Base-by-base conservation (phyloP, 2,888 invertebrate genomes). In the Calephelis perditalis region DNA sequence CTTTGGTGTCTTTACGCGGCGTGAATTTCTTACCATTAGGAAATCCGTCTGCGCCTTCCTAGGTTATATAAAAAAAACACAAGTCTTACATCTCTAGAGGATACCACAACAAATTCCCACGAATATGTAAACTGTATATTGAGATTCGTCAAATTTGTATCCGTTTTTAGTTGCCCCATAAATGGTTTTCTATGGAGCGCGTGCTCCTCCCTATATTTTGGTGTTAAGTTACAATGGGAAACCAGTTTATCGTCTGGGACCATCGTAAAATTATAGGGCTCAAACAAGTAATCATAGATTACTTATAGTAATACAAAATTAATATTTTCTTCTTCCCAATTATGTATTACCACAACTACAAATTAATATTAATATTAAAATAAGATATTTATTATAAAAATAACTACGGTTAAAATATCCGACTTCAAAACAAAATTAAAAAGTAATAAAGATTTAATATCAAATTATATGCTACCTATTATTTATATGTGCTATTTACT, bases 171-270 rank as follows among this genome's bases (percentile, higher is more conserved):
- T 72, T 66, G 69, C 72, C 73, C 74, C 68, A 67, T 61, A 70
- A 72, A 73, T 75, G 59, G 61, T 40, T 70, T 69, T 68, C 66
- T 64, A 64, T 60, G 61, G 56, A 68, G 61, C 81, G 67, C 68
- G 70, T 66, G 67, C 58, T 66, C 66, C 61, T 62, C 68, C 70
- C 69, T 66, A 67, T 69, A 59, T 65, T 61, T 61, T 45, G 65
- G 80, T 85, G 73, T 88, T 80, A 70, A 71, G 75, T 88, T 86
- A 78, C 87, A 75, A 77, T 88, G 87, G 84, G 88, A 87, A 86
- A 81, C 78, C 70, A 61, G 65, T 63, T 40, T 68, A 70, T 76
- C 69, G 71, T 73, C 74, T 75, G 69, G 63, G 69, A 68, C 70
- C 68, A 74, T 70, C 72, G 62, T 66, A 57, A 64, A 62, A 58